Percentiles rank a stretch among this genome's conserved stretches.
These are phyloP conservation scores for Nothoprocta pentlandii DNA, from an alignment of 2,113 vertebrate genomes.

Conservation along the genomic window DNA sequence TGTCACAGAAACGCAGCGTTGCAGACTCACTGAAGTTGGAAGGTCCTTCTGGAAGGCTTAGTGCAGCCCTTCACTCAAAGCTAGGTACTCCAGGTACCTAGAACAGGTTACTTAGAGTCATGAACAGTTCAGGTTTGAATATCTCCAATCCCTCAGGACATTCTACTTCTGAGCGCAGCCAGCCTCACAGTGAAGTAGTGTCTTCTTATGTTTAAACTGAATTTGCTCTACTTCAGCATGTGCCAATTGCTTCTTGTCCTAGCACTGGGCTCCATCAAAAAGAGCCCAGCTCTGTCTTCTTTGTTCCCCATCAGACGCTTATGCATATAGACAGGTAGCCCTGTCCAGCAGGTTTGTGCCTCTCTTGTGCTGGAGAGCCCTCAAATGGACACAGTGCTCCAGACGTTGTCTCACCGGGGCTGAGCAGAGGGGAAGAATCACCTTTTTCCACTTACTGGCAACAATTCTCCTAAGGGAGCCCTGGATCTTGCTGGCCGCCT, in stretches of 20 bases:
- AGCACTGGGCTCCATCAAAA: neutral
- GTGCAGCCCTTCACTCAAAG: neutral
- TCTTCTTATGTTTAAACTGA: neutral
- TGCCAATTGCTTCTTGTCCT: neutral
- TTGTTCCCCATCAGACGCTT: neutral
- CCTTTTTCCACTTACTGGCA: neutral
- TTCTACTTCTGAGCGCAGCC: neutral
- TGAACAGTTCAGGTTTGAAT: neutral
- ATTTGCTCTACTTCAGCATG: neutral
- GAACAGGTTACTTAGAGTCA: neutral
- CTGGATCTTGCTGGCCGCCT: neutral
- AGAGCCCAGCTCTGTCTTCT: neutral
- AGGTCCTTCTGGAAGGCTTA: neutral
- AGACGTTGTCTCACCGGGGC: rapidly evolving
- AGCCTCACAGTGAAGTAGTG: neutral
- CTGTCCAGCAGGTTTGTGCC: neutral
- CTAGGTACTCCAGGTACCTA: neutral
- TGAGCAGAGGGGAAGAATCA: neutral
- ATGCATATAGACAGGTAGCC: neutral
- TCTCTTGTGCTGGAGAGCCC: neutral
- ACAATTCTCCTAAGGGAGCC: neutral
- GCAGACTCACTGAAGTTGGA: neutral
- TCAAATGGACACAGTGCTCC: neutral
- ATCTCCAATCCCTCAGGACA: neutral
- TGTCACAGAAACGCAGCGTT: neutral